These are phyloP conservation scores for Hydractinia symbiolongicarpus DNA, from an alignment of 30 jellyfish, hydroid and myxozoan genomes.

Conservation along the genomic window DNA sequence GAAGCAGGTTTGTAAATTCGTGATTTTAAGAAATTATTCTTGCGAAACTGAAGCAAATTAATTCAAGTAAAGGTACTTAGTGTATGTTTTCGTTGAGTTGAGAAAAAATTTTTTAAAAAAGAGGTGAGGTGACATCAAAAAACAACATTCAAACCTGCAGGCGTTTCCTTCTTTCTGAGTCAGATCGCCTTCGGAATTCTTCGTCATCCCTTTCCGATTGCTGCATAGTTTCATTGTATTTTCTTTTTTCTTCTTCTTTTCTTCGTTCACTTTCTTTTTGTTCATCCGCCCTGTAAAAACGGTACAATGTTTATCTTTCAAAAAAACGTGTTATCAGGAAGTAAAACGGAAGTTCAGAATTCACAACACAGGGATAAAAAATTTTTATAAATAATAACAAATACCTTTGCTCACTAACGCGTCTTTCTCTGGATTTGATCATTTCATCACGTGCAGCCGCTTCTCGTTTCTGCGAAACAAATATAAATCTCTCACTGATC, in stretches of 20 bases:
- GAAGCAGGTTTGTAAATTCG: too few species aligned
- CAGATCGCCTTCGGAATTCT: slow-evolving; percentile 81
- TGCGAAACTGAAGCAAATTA: too few species aligned
- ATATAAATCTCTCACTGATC: background rate
- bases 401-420: slow-evolving; percentile 67
- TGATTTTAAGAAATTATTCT: too few species aligned
- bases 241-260: slow-evolving; percentile 57
- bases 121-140: too few species aligned
- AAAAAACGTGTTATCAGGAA: background rate
- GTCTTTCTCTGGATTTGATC: slow-evolving; percentile 52
- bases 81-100: too few species aligned
- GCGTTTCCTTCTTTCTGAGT: slow-evolving; percentile 68
- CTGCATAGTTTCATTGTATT: slow-evolving; percentile 53
- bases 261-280: slow-evolving; percentile 25
- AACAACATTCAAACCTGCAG: slow-evolving; percentile 34
- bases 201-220: slow-evolving; percentile 74
- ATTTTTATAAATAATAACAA: too few species aligned
- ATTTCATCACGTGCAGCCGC: slow-evolving; percentile 55
- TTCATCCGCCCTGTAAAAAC: slow-evolving; percentile 33
- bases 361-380: too few species aligned
- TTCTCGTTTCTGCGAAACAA: slow-evolving; percentile 45
- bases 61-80: too few species aligned
- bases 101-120: too few species aligned
- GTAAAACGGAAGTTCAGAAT: too few species aligned
- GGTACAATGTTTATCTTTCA: background rate